Base-by-base conservation (phyloP, 64 coral and sea anemone species). In the Exaiptasia diaphana region DNA sequence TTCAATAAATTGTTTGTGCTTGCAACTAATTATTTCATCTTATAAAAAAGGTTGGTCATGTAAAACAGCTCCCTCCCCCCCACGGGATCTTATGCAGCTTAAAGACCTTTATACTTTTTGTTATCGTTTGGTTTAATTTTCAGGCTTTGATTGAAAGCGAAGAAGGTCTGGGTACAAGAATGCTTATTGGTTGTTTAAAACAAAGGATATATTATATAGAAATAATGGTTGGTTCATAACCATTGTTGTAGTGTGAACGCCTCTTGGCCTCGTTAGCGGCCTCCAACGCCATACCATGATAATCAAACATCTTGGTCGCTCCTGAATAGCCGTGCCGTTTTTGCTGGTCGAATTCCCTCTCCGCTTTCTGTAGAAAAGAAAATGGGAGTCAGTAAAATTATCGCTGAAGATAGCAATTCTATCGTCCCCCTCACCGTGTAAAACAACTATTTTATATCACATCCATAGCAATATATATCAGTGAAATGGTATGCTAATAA, bases 231-330 rank as follows among this genome's bases (percentile, higher is more conserved):
- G 69, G 21, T 25, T 73, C 69, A 15, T 35, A 38, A 6, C 38
- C 44, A 27, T 54, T 43, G 46, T 93, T 89, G 71, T 85, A 71
- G 53, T 89, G 67, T 24, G 91, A 94, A 33, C 91, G 65, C 12
- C 86, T 71, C 62, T 83, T 82, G 27, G 60, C 91, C 31, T 89
- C 91, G 37, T 68, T 39, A 3, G 91, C 91, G 7, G 86, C 86
- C 34, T 85, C 71, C 26, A 22, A 85, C 0, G 80, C 80, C 24
- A 92, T 54, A 17, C 45, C 39, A 4, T 82, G 24, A 22, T 23
- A 38, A 17, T 71, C 77, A 3, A 81, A 88, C 39, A 68, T 64
- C 21, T 75, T 86, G 30, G 68, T 61, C 77, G 88, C 85, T 15
- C 75, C 75, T 28, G 79, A 68, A 9, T 85, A 64, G 13, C 78